phyloP scores from a whole-genome alignment of 1,140 invertebrate species.

The Dolichoris vasculosae region DNA sequence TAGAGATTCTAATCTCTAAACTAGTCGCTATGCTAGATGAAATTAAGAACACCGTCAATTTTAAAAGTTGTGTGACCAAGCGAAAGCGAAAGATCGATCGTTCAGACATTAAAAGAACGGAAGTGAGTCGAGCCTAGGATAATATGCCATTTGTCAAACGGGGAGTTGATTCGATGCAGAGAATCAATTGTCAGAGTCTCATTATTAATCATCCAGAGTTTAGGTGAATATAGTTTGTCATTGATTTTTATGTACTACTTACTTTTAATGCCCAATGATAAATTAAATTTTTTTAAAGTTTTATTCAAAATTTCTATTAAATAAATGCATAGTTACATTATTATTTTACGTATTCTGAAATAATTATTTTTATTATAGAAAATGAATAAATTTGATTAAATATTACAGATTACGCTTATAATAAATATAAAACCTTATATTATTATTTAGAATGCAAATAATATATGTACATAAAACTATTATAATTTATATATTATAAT shows the following conservation, averaged over 20 bases:
- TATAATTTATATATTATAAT: too few species aligned
- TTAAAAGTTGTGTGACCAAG: background rate
- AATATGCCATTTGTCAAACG: background rate
- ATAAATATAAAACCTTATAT: too few species aligned
- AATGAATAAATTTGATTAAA: too few species aligned
- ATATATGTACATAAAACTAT: too few species aligned
- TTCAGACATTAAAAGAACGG: background rate
- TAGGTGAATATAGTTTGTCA: background rate
- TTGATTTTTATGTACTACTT: background rate
- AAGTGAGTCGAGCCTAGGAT: background rate
- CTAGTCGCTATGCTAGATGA: background rate
- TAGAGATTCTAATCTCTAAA: background rate
- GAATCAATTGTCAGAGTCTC: background rate
- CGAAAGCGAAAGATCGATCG: background rate
- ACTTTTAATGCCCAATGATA: too few species aligned
- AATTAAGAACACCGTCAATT: background rate
- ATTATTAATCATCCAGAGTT: background rate
- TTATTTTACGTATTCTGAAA: too few species aligned
- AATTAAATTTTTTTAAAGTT: too few species aligned
- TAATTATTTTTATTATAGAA: too few species aligned
- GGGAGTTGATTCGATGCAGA: background rate
- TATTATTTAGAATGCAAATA: too few species aligned
- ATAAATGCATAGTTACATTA: too few species aligned
- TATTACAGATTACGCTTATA: too few species aligned
- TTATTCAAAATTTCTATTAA: too few species aligned